These are phyloP conservation scores for Calameuta filiformis DNA, from an alignment of 2,888 invertebrate genomes.

Conservation along the genomic window DNA sequence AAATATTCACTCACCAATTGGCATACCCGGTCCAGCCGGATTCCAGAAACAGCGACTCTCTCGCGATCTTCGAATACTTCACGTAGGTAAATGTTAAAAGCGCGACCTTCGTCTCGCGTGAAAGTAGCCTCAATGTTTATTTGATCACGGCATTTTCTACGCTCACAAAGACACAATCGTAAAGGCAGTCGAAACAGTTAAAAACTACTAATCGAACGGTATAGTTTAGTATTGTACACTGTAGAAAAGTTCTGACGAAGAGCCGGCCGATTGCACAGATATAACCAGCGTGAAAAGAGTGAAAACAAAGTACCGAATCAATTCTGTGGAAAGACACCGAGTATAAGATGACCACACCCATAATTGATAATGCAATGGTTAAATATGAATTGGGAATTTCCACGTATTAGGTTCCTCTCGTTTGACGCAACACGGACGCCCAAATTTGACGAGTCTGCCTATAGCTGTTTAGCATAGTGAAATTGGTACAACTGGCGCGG, in stretches of 20 bases:
- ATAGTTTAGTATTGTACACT: neutral
- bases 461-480: neutral
- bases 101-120: neutral
- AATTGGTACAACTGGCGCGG: neutral
- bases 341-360: no score
- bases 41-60: conserved; percentile 2
- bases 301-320: neutral
- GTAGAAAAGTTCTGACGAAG: neutral
- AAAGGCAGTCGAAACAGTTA: neutral
- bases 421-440: neutral
- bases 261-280: no score
- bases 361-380: no score
- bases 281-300: neutral
- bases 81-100: neutral
- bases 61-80: neutral
- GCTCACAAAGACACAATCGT: neutral
- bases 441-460: neutral
- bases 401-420: neutral
- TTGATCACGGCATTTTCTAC: neutral
- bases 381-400: no score
- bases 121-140: neutral
- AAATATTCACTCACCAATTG: neutral
- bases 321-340: neutral
- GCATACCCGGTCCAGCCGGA: neutral
- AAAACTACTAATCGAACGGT: neutral